These are phyloP conservation scores for Fistularia tabacaria DNA, from an alignment of 2,797 vertebrate species.

Conservation along the genomic window DNA sequence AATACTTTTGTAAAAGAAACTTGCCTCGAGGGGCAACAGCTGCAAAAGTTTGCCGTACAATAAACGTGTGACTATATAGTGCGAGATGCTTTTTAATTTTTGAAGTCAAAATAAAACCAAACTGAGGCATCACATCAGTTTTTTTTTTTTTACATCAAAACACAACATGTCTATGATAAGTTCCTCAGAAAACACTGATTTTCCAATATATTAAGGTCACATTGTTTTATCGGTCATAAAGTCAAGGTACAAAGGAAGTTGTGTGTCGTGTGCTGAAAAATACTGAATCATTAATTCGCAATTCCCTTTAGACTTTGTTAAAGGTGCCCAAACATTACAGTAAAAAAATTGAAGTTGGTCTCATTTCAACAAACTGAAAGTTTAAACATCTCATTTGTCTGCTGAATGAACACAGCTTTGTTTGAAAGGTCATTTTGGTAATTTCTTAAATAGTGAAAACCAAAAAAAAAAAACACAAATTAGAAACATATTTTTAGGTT, in stretches of 20 bases:
- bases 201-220: no score
- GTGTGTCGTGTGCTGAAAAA: background rate
- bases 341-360: no score
- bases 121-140: no score
- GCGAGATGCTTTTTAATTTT: constrained; percentile 3
- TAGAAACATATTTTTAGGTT: constrained; percentile 80
- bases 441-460: constrained; percentile 2
- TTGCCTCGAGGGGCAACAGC: constrained; percentile 41
- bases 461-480: constrained; percentile 28
- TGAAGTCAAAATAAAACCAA: background rate
- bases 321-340: no score
- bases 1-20: constrained; percentile 49
- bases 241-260: no score
- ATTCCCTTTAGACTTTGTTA: no score
- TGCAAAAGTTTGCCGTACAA: constrained; percentile 35
- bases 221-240: no score
- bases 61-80: constrained; percentile 45
- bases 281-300: background rate
- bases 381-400: background rate
- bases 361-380: no score
- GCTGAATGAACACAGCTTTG: background rate
- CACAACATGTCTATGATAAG: no score
- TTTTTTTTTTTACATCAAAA: no score
- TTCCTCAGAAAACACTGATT: no score
- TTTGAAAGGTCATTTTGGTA: background rate